These are phyloP conservation scores for Orthosia incerta DNA, from an alignment of 2,888 invertebrate genomes.

Conservation along the genomic window DNA sequence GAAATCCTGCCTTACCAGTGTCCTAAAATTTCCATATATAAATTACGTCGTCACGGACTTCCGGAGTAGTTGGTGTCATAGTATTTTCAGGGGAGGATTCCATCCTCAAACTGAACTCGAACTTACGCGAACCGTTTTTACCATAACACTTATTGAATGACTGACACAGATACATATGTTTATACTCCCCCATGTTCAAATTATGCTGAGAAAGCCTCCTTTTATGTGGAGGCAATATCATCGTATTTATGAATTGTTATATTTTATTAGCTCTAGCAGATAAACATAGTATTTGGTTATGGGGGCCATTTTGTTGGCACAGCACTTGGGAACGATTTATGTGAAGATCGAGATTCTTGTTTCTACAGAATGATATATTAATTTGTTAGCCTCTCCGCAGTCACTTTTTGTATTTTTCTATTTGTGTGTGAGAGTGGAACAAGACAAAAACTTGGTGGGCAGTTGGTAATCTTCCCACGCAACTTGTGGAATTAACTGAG, in stretches of 20 bases:
- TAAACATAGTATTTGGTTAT: conserved; percentile 34
- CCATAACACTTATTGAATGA: conserved; percentile 37
- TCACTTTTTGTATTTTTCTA: conserved; percentile 35
- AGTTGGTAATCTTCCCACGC: conserved; percentile 41
- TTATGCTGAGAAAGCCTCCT: conserved; percentile 12
- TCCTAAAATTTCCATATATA: conserved; percentile 48
- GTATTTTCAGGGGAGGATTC: conserved; percentile 9
- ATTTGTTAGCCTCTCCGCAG: conserved; percentile 26
- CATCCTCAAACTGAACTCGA: not conserved
- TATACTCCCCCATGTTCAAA: conserved; percentile 17
- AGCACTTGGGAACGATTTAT: conserved; percentile 17
- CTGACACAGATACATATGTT: conserved; percentile 50
- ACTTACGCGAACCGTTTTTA: conserved; percentile 8
- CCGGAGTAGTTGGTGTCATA: conserved; percentile 7
- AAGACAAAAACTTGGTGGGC: conserved; percentile 39
- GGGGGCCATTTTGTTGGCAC: conserved; percentile 25
- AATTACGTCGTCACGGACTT: conserved; percentile 27
- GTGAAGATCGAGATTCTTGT: conserved; percentile 4
- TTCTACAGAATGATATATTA: conserved; percentile 18
- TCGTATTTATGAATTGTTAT: conserved; percentile 37
- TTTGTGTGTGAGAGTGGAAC: conserved; percentile 20
- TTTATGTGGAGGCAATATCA: conserved; percentile 30
- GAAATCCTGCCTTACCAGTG: conserved; percentile 2
- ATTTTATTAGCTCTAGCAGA: conserved; percentile 21
- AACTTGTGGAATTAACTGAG: conserved; percentile 24